Evolutionary conservation across 2,113 vertebrate genomes (phyloP).

Genomic region (Mustela lutreola): DNA sequence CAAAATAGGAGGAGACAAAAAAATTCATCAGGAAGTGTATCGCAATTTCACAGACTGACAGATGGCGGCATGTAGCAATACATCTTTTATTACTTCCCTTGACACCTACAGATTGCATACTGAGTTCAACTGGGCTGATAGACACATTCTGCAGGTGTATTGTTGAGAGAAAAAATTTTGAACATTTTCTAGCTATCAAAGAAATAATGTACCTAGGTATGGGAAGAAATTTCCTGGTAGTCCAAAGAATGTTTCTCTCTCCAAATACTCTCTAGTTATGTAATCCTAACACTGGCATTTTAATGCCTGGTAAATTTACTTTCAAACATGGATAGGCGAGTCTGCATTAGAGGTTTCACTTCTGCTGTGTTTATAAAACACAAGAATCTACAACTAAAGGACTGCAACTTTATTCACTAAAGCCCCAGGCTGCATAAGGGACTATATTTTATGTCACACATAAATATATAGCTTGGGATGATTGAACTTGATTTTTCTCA

Average conservation of each 20-base stretch:
- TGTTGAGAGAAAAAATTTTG: neutral
- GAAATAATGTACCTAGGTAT: conserved; percentile 53
- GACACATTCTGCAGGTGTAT: conserved; percentile 13
- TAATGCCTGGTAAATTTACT: conserved; percentile 32
- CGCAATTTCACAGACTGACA: conserved; percentile 38
- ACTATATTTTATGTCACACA: conserved; percentile 3
- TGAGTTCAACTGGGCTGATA: conserved; percentile 64
- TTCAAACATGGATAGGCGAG: conserved; percentile 25
- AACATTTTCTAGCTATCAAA: conserved; percentile 55
- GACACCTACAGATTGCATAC: conserved; percentile 67
- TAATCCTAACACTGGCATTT: conserved; percentile 31
- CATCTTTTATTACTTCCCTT: conserved; percentile 73
- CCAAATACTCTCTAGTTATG: conserved; percentile 17
- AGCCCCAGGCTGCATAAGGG: conserved; percentile 14
- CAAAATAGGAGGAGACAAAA: conserved; percentile 58
- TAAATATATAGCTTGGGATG: conserved; percentile 25
- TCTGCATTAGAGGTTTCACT: conserved; percentile 33
- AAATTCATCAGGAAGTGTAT: conserved; percentile 57
- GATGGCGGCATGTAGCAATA: conserved; percentile 57
- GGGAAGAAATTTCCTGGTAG: conserved; percentile 52
- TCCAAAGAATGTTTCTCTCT: conserved; percentile 37
- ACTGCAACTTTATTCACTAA: conserved; percentile 20
- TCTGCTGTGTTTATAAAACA: conserved; percentile 24
- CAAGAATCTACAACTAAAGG: conserved; percentile 30
- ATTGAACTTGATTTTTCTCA: conserved; percentile 52